phyloP scores from a whole-genome alignment of 2,113 vertebrate species.

The Microtus montanus region DNA sequence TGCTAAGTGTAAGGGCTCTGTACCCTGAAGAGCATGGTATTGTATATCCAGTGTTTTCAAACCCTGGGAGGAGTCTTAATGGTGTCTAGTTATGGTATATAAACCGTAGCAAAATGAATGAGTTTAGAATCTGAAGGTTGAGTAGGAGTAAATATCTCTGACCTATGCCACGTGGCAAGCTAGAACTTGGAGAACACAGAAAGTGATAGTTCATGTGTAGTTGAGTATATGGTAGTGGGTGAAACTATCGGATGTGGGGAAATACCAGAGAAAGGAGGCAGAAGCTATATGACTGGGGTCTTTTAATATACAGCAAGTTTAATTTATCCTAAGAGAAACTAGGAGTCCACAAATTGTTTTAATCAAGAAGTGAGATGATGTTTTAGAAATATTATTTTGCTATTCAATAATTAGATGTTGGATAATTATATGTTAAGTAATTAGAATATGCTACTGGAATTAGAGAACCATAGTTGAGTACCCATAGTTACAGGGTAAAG shows the following conservation, averaged over 20 bases:
- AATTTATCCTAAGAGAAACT: not conserved
- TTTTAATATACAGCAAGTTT: not conserved
- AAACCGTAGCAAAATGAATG: not conserved
- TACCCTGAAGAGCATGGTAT: not conserved
- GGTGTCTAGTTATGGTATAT: not conserved
- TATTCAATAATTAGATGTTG: not conserved
- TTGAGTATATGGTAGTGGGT: not conserved
- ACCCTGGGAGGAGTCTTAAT: not conserved
- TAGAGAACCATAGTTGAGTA: not conserved
- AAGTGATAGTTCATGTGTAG: not conserved
- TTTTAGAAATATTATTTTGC: not conserved
- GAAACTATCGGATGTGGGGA: not conserved
- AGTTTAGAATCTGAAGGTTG: not conserved
- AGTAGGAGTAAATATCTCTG: not conserved
- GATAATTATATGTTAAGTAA: not conserved
- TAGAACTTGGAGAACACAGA: not conserved
- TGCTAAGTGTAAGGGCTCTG: not conserved
- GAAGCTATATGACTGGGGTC: not conserved
- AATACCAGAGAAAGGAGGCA: not conserved
- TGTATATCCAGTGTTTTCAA: not conserved
- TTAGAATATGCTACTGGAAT: not conserved
- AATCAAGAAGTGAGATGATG: not conserved
- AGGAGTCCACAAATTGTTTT: not conserved
- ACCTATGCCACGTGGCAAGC: not conserved
- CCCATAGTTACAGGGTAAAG: not conserved